Base-by-base conservation (phyloP, 2,888 invertebrate species). In the Calameuta filiformis region DNA sequence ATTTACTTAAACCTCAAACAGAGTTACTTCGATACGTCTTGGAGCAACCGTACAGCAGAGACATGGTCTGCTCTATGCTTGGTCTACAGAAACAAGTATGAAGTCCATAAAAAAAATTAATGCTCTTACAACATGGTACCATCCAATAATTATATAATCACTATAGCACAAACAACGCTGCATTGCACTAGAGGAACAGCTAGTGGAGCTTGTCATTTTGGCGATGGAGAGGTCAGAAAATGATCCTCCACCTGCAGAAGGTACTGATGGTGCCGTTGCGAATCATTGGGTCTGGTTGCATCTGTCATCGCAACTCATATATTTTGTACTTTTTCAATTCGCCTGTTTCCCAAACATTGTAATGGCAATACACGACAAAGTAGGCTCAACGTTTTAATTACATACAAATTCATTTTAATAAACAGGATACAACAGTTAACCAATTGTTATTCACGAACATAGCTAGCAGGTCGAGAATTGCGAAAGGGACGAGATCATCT, bases 31-130 rank as follows among this genome's bases (percentile, higher is more conserved):
- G 97, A 83, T 98, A 98, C 91, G 98, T 99, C 35, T 91, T 99
- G 23, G 97, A 98, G 88, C 98, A 99, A 90, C 98, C 98, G 0
- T 99, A 98, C 91, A 98, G 98, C 1, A 94, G 98, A 83, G 99
- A 99, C 89, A 98, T 98, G 97, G 97, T 98, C 85, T 98, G 97
- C 86, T 96, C 96, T 4, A 98, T 99, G 96, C 93, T 99, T 31
- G 97, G 98, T 71, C 93, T 99, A 34, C 98, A 97, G 89, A 98
- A 98, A 90, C 98, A 98, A 92, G 95, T 95, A 84, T 76, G 83
- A 78, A 40, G 33, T 15, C 12, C 37, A 30, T 23, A 56, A 34
- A 40, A 11, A 77, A 37, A 73, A 12, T 78, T 78, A 34, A n/a
- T 69, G n/a, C 56, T 35, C 37, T 35, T 35, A 37, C 35, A 73